Evolutionary conservation across 2,113 vertebrate genomes (phyloP), one percentile per base, ranked within the genome.

Genomic region (Anhinga rufa): DNA sequence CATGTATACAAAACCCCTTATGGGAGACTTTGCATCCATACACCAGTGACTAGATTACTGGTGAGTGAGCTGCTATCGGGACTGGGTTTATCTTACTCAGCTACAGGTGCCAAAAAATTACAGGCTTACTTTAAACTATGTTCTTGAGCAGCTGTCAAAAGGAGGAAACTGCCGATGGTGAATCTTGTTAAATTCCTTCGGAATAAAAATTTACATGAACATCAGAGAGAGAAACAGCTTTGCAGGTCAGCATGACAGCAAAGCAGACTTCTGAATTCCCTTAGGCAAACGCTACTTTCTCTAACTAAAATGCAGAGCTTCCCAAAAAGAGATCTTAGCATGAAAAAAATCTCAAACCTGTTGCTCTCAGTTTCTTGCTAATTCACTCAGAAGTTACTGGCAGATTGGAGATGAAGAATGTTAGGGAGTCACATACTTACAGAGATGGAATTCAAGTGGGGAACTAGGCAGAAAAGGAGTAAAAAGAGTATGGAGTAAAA

Each of bases 221-320:
- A 93, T 86, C 76, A 80, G 71, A 94, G 62, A 89, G 38, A 54
- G 90, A 83, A 93, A 66, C 86, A 94, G 94, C 91, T 96, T 93
- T 93, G 88, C 94, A 93, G 94, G 94, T 96, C 92, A 96, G 80
- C 82, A 11, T 7, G 46, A 70, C 76, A 92, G 86, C 3, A 13
- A 86, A 90, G 76, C 82, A 92, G 83, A 36, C 46, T 94, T 86
- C 60, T 88, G 7, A 88, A 88, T 88, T 86, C 80, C 92, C 88
- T 74, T 9, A 92, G 94, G 96, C 92, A 92, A 94, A 66, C 40
- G 42, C 19, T 58, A 26, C 76, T 81, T 80, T 64, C 60, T 94
- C 76, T 77, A 66, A 38, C 0, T 69, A 42, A 17, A 83, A 83
- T 6, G 34, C 17, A 54, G 29, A 48, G 51, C 31, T 88, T 81